Evolutionary conservation across 30 jellyfish, hydroid and myxozoan species (phyloP), one percentile per base, ranked within the genome.

Genomic region (Chironex yamaguchii): DNA sequence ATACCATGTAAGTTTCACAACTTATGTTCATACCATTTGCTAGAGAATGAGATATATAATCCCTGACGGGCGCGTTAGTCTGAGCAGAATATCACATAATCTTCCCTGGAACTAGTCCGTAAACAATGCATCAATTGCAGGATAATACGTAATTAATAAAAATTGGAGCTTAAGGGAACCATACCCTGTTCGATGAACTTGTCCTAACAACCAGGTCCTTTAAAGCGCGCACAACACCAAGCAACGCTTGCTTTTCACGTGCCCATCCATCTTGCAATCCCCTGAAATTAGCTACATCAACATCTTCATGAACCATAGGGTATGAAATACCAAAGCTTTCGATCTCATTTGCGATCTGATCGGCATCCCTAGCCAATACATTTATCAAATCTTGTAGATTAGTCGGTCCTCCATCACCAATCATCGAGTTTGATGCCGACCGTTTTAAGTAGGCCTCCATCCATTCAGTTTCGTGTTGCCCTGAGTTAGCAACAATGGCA

Each of bases 291-390:
- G 33, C 53, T n/a, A 51, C 36, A 25, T 88, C 92, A 34, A 58
- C 36, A 25, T 88, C 92, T 23, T 52, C 52, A 13, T 75, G 62
- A 48, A 36, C 36, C 22, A 73, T 54, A 14, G 73, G 77, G 51
- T 85, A 85, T 6, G 95, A 36, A 20, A 63, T 74, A 1, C 66
- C 95, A 34, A 71, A 77, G 24, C 54, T 63, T 29, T 58, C 23
- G 29, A 82, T 77, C 68, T 58, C 78, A 22, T 81, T 67, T 14
- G 89, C 91, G 29, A 92, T 84, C 17, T 92, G 81, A 68, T 87
- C 97, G 17, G 98, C 98, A 53, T 92, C 98, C 27, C 79, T 81
- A 52, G 86, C 96, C 52, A 92, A 79, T 62, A 81, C 97, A 30
- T 75, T 74, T 25, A 92, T 88, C 70, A 86, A 51, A 2, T 88